Percentiles rank a stretch among this genome's conserved stretches.
Evolutionary conservation across 2,113 vertebrate genomes (phyloP).

Genomic region (Martes martes): DNA sequence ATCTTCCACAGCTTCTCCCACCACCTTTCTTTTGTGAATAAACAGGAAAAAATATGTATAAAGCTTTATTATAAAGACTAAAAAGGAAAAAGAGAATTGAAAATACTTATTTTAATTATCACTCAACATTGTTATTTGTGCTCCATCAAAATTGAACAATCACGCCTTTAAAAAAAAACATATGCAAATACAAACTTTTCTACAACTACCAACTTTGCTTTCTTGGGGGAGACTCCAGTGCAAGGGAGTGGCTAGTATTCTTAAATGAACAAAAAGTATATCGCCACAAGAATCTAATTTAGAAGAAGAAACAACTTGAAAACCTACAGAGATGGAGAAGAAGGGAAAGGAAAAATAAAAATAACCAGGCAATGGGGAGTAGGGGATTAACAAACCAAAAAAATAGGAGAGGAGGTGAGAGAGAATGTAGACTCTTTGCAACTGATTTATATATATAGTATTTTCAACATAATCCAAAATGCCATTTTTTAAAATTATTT

Average conservation of each 20-base stretch:
- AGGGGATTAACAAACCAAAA: background rate
- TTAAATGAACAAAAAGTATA: background rate
- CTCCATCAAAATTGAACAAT: constrained; percentile 28
- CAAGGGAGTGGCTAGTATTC: background rate
- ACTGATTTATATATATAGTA: background rate
- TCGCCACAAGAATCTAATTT: background rate
- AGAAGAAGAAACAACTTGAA: background rate
- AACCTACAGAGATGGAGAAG: background rate
- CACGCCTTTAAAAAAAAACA: background rate
- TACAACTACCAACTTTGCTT: background rate
- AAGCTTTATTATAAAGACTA: constrained; percentile 54
- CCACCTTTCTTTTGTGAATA: constrained; percentile 84
- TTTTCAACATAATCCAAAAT: background rate
- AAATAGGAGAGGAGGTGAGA: background rate
- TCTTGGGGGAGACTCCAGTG: background rate
- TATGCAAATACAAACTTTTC: constrained; percentile 5
- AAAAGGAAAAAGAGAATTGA: constrained; percentile 36
- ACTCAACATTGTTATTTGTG: constrained; percentile 5
- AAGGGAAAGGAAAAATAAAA: background rate
- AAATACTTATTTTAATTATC: constrained; percentile 15
- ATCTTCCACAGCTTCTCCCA: constrained; percentile 89
- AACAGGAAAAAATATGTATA: constrained; percentile 77
- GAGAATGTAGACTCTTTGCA: background rate
- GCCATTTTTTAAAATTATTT: background rate
- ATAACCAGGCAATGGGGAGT: background rate